Evolutionary conservation across 30 jellyfish, hydroid and myxozoan species (phyloP), one percentile per base, ranked within the genome.

Genomic region (Chironex yamaguchii): DNA sequence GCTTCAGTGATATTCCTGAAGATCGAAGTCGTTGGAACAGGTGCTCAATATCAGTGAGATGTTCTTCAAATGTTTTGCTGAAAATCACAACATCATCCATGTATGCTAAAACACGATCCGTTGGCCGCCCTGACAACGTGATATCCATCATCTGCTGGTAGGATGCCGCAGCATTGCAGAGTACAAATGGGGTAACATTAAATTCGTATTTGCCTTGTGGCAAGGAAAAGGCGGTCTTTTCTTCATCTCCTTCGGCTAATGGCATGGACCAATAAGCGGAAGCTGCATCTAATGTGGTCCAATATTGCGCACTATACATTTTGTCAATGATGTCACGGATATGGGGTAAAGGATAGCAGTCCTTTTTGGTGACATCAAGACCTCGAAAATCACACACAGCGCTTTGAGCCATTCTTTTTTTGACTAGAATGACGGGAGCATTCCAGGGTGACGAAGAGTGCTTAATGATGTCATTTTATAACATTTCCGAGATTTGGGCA

Each of bases 261-360:
- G 67, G 30, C 28, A 70, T 29, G 28, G 76, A 70, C 70, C 84
- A 70, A 28, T 70, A 70, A 12, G 27, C 84, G 0, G 84, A 70
- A 21, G 84, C 70, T 17, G 68, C 84, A 24, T 70, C 84, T 26
- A 66, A 48, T 6, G 76, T 81, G 27, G 84, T 12, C 91, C 84
- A 81, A 49, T 34, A 81, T 81, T 81, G 66, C 30, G 91, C 84
- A 13, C 91, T 84, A 62, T 42, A 49, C 84, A 64, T 81, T 67
- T 81, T 21, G 17, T 21, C 3, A 21, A 28, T 64, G 78, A 17
- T 42, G 9, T 17, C 58, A 42, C 13, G 9, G 9, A 6, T 6
- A 6, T 6, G 17, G 58, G 84, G 58, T 42, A 42, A 6, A 9
- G 58, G 17, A 17, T 42, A 42, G 9, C 13, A 9, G 17, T 42